phyloP scores from a whole-genome alignment of 1,140 invertebrate genomes.

The Aphaenogaster ashmeadi region DNA sequence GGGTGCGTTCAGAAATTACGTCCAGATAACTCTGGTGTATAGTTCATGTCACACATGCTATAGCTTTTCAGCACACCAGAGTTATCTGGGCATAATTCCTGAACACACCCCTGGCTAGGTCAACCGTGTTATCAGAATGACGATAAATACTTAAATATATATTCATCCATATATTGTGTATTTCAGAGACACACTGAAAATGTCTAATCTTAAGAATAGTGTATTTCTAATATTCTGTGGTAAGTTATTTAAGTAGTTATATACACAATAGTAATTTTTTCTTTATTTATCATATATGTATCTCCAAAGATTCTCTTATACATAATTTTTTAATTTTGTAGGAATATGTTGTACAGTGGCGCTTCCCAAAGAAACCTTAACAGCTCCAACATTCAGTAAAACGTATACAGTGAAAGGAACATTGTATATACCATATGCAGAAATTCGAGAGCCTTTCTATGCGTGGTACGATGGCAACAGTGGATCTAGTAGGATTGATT shows the following conservation, averaged over 20 bases:
- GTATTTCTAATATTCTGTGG: constrained; percentile 62
- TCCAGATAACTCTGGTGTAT: too few relatives aligned
- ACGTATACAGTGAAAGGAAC: constrained; percentile 92
- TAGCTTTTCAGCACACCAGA: too few relatives aligned
- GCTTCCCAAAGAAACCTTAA: not conserved
- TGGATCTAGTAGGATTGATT: constrained; percentile 95
- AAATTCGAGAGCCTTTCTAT: constrained; percentile 95
- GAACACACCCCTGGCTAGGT: not conserved
- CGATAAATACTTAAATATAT: not conserved
- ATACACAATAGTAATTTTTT: constrained; percentile 18
- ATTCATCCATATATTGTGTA: not conserved
- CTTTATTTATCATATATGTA: not conserved
- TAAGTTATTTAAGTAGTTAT: constrained; percentile 45
- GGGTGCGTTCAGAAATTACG: too few relatives aligned
- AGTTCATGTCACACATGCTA: too few relatives aligned
- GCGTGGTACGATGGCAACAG: constrained; percentile 94
- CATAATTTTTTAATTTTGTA: constrained; percentile 23
- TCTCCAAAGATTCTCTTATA: not conserved
- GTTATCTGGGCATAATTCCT: too few relatives aligned
- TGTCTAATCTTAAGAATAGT: constrained; percentile 40
- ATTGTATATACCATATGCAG: constrained; percentile 96
- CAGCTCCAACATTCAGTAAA: constrained; percentile 89
- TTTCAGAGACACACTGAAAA: constrained; percentile 62
- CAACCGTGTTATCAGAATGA: constrained; percentile 24
- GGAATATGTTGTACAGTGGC: not conserved